A percentile compares a stretch with the other conserved stretches of the same genome.
Conservation (phyloP, 2,888 invertebrate species). For the Drosophila meridiana region DNA sequence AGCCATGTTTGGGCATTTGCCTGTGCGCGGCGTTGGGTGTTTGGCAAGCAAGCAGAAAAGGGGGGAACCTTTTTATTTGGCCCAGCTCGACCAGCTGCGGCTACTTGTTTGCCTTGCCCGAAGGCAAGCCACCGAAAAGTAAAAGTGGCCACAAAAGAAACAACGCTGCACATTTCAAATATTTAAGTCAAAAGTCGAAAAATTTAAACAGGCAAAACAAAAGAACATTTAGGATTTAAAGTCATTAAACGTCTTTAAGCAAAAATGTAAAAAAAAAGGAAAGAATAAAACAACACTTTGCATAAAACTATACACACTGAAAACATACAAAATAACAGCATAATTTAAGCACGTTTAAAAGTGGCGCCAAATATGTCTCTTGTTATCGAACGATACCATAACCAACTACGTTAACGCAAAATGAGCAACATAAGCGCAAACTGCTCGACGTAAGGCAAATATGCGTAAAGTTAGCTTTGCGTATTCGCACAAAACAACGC, state of each 20-base stretch:
- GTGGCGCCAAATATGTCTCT: neutral
- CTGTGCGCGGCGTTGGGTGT: neutral
- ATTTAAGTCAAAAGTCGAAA: slow-evolving; percentile 13
- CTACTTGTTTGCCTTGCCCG: slow-evolving; percentile 33
- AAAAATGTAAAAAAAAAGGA: neutral
- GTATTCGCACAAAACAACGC: neutral
- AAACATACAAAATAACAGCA: neutral
- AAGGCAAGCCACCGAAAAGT: slow-evolving; percentile 23
- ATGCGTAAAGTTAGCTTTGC: neutral
- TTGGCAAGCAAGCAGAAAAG: slow-evolving; percentile 5
- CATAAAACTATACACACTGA: neutral
- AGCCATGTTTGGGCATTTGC: slow-evolving; percentile 61
- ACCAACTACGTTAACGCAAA: neutral
- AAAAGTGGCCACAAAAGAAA: slow-evolving; percentile 53
- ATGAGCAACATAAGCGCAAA: neutral
- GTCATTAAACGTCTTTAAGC: neutral
- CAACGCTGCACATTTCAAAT: slow-evolving; percentile 39
- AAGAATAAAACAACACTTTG: neutral
- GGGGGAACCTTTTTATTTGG: slow-evolving; percentile 29
- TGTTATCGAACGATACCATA: slow-evolving; percentile 16
- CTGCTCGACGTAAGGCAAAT: slow-evolving; percentile 18
- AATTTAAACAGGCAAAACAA: neutral
- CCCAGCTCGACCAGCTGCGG: slow-evolving; percentile 41
- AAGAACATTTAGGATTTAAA: neutral
- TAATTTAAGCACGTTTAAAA: slow-evolving; percentile 5